Percentiles rank a stretch among this genome's conserved stretches.
phyloP scores from a whole-genome alignment of 2,797 vertebrate genomes.

The Spheniscus humboldti region DNA sequence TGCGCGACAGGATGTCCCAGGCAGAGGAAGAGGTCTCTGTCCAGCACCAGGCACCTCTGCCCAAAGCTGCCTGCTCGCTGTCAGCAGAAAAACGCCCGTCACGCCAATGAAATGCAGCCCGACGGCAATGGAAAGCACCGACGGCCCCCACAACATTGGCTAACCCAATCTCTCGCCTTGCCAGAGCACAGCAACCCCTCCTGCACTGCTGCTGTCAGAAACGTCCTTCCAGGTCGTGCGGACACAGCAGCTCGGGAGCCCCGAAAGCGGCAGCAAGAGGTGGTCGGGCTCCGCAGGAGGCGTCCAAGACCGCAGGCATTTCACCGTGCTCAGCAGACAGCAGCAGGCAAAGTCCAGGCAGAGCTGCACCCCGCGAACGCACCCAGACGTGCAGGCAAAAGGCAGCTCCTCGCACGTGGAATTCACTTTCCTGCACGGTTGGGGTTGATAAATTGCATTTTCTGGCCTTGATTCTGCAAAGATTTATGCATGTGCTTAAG shows the following conservation, averaged over 20 bases:
- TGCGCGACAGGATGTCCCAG: rapidly evolving
- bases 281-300: not conserved
- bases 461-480: not conserved
- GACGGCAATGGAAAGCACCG: not conserved
- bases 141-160: rapidly evolving
- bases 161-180: not conserved
- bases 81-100: not conserved
- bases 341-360: not conserved
- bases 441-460: not conserved
- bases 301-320: too few relatives aligned
- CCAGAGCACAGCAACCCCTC: not conserved
- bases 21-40: not conserved
- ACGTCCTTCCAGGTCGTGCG: rapidly evolving
- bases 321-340: not conserved
- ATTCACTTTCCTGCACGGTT: not conserved
- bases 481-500: not conserved
- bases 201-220: not conserved
- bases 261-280: not conserved
- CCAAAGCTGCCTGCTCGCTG: not conserved
- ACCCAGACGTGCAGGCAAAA: not conserved
- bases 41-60: not conserved
- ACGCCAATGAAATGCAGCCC: not conserved
- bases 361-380: not conserved
- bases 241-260: not conserved
- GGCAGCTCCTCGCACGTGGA: not conserved